Conservation (phyloP, 53 echinoderm and acorn worm species). For the Mesocentrotus franciscanus region DNA sequence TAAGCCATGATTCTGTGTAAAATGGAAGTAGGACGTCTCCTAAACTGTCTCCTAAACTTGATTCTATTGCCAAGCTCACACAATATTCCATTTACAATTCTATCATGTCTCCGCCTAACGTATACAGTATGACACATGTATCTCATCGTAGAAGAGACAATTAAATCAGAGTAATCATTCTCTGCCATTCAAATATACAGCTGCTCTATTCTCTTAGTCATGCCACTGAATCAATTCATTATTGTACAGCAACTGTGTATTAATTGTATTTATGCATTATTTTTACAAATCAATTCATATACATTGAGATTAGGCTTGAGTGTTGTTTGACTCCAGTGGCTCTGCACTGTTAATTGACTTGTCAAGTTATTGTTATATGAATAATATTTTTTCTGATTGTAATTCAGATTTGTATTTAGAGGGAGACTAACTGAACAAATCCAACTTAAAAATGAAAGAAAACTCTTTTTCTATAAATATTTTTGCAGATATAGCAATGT, state of each 20-base stretch:
- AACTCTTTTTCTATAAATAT: too few species aligned
- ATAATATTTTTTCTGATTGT: neutral
- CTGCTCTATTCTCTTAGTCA: conserved; percentile 26
- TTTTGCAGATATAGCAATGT: too few species aligned
- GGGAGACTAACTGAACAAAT: too few species aligned
- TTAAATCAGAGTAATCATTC: neutral
- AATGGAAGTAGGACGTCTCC: neutral
- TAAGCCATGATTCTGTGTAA: neutral
- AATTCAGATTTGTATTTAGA: neutral
- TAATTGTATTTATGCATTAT: conserved; percentile 12
- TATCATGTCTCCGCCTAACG: conserved; percentile 39
- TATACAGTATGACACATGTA: conserved; percentile 8
- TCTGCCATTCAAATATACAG: conserved; percentile 22
- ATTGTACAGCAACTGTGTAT: neutral
- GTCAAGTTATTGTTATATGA: neutral
- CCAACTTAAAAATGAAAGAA: neutral
- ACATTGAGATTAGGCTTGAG: neutral
- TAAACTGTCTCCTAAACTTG: neutral
- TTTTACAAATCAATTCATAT: conserved; percentile 13
- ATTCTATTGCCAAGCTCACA: neutral
- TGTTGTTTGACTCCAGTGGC: neutral
- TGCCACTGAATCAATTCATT: neutral
- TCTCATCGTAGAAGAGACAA: conserved; percentile 38
- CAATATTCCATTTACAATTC: conserved; percentile 3
- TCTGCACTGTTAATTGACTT: conserved; percentile 4